phyloP scores from a whole-genome alignment of 1,140 invertebrate species.

The Thaumetopoea pityocampa region DNA sequence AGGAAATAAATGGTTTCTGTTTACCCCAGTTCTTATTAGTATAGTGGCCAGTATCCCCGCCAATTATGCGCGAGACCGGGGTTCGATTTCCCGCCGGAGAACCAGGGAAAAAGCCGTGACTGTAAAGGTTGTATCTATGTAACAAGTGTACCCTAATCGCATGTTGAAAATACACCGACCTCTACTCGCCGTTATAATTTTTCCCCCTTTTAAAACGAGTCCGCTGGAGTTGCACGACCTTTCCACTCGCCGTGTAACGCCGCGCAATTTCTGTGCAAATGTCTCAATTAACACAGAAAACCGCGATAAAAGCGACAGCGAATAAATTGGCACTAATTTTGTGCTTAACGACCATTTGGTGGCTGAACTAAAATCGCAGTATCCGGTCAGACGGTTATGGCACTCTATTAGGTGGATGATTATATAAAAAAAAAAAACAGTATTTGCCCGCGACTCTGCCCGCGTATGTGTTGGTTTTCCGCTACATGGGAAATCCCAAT shows the following conservation, averaged over 20 bases:
- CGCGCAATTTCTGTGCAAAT: slow-evolving; percentile 61
- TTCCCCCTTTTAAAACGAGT: slow-evolving; percentile 18
- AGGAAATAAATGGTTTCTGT: too few species aligned
- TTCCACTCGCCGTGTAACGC: slow-evolving; percentile 35
- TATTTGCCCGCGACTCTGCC: too few species aligned
- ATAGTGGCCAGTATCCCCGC: too few species aligned
- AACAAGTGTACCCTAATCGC: too few species aligned
- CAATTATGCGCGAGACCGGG: too few species aligned
- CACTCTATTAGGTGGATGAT: slow-evolving; percentile 20
- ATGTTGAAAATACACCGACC: slow-evolving; percentile 16
- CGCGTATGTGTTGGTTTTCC: too few species aligned
- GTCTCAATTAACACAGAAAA: slow-evolving; percentile 67
- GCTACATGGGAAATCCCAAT: too few species aligned
- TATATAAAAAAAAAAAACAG: too few species aligned
- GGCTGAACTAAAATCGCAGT: slow-evolving; percentile 47
- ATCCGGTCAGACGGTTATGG: slow-evolving; percentile 22
- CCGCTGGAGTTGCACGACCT: slow-evolving; percentile 30
- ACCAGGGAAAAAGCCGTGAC: too few species aligned
- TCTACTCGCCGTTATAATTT: slow-evolving; percentile 16
- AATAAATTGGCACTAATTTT: slow-evolving; percentile 60
- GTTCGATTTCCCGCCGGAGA: too few species aligned
- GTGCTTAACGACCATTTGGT: slow-evolving; percentile 48
- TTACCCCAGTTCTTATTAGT: too few species aligned
- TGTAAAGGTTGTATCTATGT: too few species aligned
- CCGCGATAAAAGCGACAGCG: slow-evolving; percentile 54